Base-by-base conservation (phyloP, 1,140 invertebrate genomes). In the Maconellicoccus hirsutus region DNA sequence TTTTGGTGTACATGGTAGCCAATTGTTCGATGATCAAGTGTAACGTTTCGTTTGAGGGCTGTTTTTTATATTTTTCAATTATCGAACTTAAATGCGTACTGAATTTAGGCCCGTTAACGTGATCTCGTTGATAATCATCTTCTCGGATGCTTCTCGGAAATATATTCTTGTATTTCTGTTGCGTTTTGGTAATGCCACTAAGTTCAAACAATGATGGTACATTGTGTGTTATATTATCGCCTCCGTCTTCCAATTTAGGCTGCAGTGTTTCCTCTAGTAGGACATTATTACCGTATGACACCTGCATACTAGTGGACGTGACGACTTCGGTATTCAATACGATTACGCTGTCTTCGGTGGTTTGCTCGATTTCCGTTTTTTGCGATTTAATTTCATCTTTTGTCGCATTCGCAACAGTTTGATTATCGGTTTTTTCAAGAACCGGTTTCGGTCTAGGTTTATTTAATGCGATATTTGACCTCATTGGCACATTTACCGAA, bases 311-410 rank as follows among this genome's bases (percentile, higher is more conserved):
- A n/a, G 72, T 72, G 7, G 72, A 72, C 25, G 72, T 72, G 12
- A 72, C 72, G 16, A 72, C 72, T 72, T 72, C 72, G 23, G 72
- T 72, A 70, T 72, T 72, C 16, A 72, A 39, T 16, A 66, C 61
- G 23, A 72, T 72, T 6, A 72, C 69, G 19, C 42, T 70, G 1
- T 33, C 63, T 25, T 66, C 39, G 22, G 42, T 72, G n/a, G 66
- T 72, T 19, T 25, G 0, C n/a, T 70, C 71, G 22, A 38, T 52
- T 39, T 70, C 70, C 25, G 61, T 26, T 66, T 16, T 10, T 23
- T 66, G 61, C 25, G 61, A 26, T 66, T 52, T 19, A 52, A 52
- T 52, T 52, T 52, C 42, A 52, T 52, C 42, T 52, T 52, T 52
- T 52, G 42, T 52, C 42, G 42, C 16, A 52, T 52, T 52, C 42